phyloP scores from a whole-genome alignment of 1,140 invertebrate species.

The Lutraria rhynchaena region DNA sequence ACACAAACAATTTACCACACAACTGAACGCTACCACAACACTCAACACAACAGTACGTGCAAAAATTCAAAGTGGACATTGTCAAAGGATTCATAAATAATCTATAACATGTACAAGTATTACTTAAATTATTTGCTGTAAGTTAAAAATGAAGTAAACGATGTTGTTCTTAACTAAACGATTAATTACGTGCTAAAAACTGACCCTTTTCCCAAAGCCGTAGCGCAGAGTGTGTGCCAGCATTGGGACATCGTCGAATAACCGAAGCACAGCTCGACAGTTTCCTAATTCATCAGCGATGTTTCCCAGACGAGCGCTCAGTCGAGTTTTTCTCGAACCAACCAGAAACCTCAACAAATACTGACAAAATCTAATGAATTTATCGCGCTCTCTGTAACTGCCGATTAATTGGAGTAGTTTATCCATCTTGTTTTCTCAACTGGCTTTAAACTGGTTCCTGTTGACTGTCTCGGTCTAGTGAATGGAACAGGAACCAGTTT shows the following conservation, averaged over 20 bases:
- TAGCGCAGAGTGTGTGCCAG: constrained; percentile 78
- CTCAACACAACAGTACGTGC: too few species aligned
- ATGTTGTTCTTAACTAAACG: too few species aligned
- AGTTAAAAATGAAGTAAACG: too few species aligned
- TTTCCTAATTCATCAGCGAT: constrained; percentile 87
- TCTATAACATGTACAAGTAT: too few species aligned
- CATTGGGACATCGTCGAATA: constrained; percentile 90
- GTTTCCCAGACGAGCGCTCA: constrained; percentile 84
- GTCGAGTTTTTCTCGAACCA: constrained; percentile 81
- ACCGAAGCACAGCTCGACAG: constrained; percentile 86
- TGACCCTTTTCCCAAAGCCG: constrained; percentile 72
- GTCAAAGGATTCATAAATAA: too few species aligned
- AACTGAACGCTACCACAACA: too few species aligned
- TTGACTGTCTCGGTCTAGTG: too few species aligned
- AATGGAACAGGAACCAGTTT: too few species aligned
- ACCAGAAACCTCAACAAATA: constrained; percentile 83
- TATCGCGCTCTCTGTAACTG: constrained; percentile 84
- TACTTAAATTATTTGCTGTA: too few species aligned
- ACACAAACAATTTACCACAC: too few species aligned
- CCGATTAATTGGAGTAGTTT: constrained; percentile 81
- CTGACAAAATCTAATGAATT: constrained; percentile 87
- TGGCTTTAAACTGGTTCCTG: too few species aligned
- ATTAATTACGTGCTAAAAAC: constrained; percentile 38
- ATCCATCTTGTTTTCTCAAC: constrained; percentile 52
- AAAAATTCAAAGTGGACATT: too few species aligned